These are phyloP conservation scores for Ferdinandea cuprea DNA, from an alignment of 2,888 invertebrate species.

Conservation along the genomic window DNA sequence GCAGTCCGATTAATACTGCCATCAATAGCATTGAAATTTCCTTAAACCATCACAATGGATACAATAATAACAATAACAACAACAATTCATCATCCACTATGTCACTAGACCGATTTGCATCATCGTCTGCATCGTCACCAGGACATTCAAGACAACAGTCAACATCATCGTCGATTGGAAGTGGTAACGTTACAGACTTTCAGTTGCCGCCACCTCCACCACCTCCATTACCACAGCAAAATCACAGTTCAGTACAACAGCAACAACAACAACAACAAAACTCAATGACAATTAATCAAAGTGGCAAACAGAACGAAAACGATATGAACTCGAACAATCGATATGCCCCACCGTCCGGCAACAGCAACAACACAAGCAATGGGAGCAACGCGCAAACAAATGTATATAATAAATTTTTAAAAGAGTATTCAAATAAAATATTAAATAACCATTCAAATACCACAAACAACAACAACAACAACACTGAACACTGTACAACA, in stretches of 20 bases:
- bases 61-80: slow-evolving; percentile 61
- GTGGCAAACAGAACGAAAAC: slow-evolving; percentile 80
- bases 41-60: slow-evolving; percentile 72
- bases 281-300: slow-evolving; percentile 75
- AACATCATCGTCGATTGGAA: slow-evolving; percentile 77
- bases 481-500: slow-evolving; percentile 65
- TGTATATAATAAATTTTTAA: slow-evolving; percentile 81
- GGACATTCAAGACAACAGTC: slow-evolving; percentile 80
- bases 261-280: slow-evolving; percentile 75
- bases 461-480: slow-evolving; percentile 68
- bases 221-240: slow-evolving; percentile 75
- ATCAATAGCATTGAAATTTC: slow-evolving; percentile 72
- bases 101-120: slow-evolving; percentile 78
- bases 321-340: slow-evolving; percentile 82
- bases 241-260: slow-evolving; percentile 73
- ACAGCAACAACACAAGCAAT: slow-evolving; percentile 57
- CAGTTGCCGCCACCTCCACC: slow-evolving; percentile 77
- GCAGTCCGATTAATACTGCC: slow-evolving; percentile 60
- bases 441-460: slow-evolving; percentile 72
- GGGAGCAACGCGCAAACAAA: slow-evolving; percentile 57
- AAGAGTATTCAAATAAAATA: slow-evolving; percentile 80
- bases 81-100: slow-evolving; percentile 76
- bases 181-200: slow-evolving; percentile 76
- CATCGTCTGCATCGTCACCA: slow-evolving; percentile 77
- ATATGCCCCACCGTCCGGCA: slow-evolving; percentile 76